Evolutionary conservation across 2,113 vertebrate species (phyloP).

Genomic region (Myiozetetes cayanensis): DNA sequence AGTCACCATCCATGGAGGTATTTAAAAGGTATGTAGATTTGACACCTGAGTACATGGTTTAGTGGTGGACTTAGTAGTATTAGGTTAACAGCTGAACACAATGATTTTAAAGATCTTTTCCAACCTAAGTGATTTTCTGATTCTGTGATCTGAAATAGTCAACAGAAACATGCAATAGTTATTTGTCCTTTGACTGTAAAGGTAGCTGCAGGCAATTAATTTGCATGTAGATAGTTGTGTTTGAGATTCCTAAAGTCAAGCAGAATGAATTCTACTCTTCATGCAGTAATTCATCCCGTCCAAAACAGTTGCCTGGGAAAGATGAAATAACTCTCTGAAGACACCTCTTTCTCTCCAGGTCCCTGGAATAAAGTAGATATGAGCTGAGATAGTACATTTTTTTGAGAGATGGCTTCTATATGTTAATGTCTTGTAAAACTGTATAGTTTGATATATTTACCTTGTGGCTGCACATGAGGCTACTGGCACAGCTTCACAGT

Average conservation of each 20-base stretch:
- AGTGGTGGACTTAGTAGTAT: neutral
- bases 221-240: neutral
- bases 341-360: neutral
- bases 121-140: neutral
- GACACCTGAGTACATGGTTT: neutral
- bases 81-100: neutral
- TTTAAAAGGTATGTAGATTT: neutral
- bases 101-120: neutral
- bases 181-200: neutral
- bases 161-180: neutral
- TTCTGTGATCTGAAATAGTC: neutral
- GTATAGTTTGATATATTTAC: neutral
- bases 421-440: neutral
- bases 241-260: neutral
- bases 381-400: neutral
- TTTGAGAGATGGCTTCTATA: neutral
- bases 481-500: neutral
- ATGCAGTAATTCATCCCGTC: neutral
- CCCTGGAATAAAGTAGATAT: neutral
- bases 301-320: neutral
- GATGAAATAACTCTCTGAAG: neutral
- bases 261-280: neutral
- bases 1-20: neutral
- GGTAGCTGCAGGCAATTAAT: neutral
- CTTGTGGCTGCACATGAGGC: neutral